A percentile compares a stretch with the other conserved stretches of the same genome.
These are phyloP conservation scores for Condylostylus longicornis DNA, from an alignment of 1,140 invertebrate genomes.

Conservation along the genomic window DNA sequence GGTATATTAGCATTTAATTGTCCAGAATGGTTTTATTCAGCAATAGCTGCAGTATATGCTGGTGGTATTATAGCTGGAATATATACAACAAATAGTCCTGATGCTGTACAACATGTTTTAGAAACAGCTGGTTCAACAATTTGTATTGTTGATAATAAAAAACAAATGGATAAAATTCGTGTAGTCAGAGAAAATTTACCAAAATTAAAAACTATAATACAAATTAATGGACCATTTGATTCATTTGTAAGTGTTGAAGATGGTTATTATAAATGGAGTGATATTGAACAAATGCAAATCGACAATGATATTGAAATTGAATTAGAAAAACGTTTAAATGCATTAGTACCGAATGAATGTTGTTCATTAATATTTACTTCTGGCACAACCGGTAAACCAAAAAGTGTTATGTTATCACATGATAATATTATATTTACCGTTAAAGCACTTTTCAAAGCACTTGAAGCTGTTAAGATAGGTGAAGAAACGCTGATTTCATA, in stretches of 20 bases:
- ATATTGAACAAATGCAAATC: conserved; percentile 55
- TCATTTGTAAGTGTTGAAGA: conserved; percentile 16
- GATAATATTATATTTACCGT: conserved; percentile 64
- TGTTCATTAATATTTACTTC: conserved; percentile 87
- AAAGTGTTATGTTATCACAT: conserved; percentile 84
- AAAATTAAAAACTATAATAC: conserved; percentile 64
- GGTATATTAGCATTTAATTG: conserved; percentile 82
- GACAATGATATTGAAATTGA: conserved; percentile 30
- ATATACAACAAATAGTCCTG: conserved; percentile 78
- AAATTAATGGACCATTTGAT: conserved; percentile 52
- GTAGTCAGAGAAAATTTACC: conserved; percentile 51
- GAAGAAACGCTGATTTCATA: conserved; percentile 59
- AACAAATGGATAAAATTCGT: conserved; percentile 71
- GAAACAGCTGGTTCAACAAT: conserved; percentile 62
- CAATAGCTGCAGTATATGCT: conserved; percentile 72
- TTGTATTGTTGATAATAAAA: conserved; percentile 72
- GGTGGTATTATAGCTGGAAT: conserved; percentile 80
- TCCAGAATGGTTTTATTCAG: conserved; percentile 76
- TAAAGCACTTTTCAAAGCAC: conserved; percentile 31
- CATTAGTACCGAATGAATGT: conserved; percentile 68
- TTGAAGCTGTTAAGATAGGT: conserved; percentile 31
- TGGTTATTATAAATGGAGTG: conserved; percentile 50
- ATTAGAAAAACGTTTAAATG: conserved; percentile 37
- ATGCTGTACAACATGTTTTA: conserved; percentile 66
- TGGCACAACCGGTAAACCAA: conserved; percentile 79